A percentile compares a stretch with the other conserved stretches of the same genome.
Evolutionary conservation across 2,888 invertebrate genomes (phyloP).

Genomic region (Ischnus inquisitorius): DNA sequence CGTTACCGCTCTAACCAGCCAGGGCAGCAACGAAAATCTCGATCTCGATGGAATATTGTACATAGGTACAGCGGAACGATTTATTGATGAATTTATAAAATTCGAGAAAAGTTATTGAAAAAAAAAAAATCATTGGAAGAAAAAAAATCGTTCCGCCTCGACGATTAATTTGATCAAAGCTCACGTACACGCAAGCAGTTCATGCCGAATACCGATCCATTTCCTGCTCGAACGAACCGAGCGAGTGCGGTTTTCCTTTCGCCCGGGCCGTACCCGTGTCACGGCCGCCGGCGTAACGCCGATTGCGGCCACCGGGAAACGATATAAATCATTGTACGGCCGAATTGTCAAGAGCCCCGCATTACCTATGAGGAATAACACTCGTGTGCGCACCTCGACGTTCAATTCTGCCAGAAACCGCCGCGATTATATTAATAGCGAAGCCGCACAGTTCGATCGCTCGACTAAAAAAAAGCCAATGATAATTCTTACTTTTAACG

Average conservation of each 20-base stretch:
- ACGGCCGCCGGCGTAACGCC: background rate
- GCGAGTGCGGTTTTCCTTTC: slow-evolving; percentile 49
- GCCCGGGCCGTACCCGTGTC: slow-evolving; percentile 9
- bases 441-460: background rate
- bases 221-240: slow-evolving; percentile 10
- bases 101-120: background rate
- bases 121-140: background rate
- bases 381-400: background rate
- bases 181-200: slow-evolving; percentile 4
- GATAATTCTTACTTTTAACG: too few species aligned
- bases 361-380: slow-evolving; percentile 3
- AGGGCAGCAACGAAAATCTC: slow-evolving; percentile 92
- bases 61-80: slow-evolving; percentile 87
- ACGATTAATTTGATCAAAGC: background rate
- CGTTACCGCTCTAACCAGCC: slow-evolving; percentile 91
- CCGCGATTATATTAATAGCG: background rate
- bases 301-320: slow-evolving; percentile 38
- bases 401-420: slow-evolving; percentile 10
- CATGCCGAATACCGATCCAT: slow-evolving; percentile 37
- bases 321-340: slow-evolving; percentile 54
- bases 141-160: background rate
- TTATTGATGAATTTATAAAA: background rate
- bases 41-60: slow-evolving; percentile 96
- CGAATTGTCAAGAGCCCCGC: slow-evolving; percentile 31
- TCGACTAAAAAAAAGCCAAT: too few species aligned